Base-by-base conservation (phyloP, 2,797 vertebrate genomes). In the Botia almorhae region DNA sequence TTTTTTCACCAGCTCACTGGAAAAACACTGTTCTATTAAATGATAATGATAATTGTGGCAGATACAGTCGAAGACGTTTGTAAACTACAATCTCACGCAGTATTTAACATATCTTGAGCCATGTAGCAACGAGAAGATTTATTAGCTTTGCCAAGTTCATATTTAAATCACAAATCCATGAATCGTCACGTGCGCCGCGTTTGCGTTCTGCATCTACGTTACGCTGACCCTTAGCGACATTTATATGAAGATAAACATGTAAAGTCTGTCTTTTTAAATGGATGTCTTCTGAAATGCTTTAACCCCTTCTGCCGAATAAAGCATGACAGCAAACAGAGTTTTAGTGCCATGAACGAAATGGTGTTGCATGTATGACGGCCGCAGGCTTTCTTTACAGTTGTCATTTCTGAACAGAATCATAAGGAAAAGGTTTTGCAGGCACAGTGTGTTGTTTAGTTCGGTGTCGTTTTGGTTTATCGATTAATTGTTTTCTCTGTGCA, bases 261-360 rank as follows among this genome's bases (percentile, higher is more conserved):
- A 53, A 4, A n/a, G 23, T 56, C n/a, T 74, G 51, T 61, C 36
- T 72, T 39, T 5, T n/a, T 68, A 50, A 63, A 74, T 39, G 68
- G 69, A 61, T 19, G 64, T 74, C 64, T 63, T 48, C 14, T 71
- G 51, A 65, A 17, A 64, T 19, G 71, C 74, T 80, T 33, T 36
- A 53, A 29, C 76, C 65, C 63, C 51, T 10, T 51, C 68, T 84
- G 87, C 75, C 69, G 87, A 89, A 88, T 29, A 50, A 81, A 46
- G 83, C 86, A 84, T 83, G 87, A 60, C 48, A 46, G 21, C 77
- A 56, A 29, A 64, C 69, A 33, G 12, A 50, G 71, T 69, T 81
- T 69, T 68, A 81, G 82, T 82, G 80, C 73, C 76, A 74, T 53
- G 39, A 23, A 68, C 50, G 39, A 43, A 68, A 51, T 55, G 19